Evolutionary conservation across 2,888 invertebrate species (phyloP), one percentile per base, ranked within the genome.

Genomic region (Urechis unicinctus): DNA sequence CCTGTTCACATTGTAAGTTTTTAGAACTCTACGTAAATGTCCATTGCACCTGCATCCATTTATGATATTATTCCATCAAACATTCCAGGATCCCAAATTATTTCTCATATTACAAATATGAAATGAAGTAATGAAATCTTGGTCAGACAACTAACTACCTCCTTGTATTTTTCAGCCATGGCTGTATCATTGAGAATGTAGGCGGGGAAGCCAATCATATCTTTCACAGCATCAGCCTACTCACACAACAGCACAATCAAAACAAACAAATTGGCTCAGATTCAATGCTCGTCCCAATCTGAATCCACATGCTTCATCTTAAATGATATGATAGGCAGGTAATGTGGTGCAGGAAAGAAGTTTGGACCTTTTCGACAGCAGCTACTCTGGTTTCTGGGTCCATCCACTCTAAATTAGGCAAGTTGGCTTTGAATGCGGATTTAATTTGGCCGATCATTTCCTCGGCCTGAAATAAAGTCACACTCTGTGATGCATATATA

Each of bases 351-450:
- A n/a, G n/a, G 30, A 36, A 9, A 17, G 25, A 36, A 13, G 30
- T 21, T 22, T 24, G 9, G 45, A 68, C 68, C 68, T 79, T 79
- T 45, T 71, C 73, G 31, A 67, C 69, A 1, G 79, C 78, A 52
- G 72, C 68, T 59, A 71, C 72, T 73, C 85, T 0, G 2, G 95
- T 95, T 62, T 82, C 79, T 0, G 85, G 84, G 72, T 95, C 95
- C 94, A 96, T 95, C 95, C 95, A 96, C 49, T 88, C 84, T 71
- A 91, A 88, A 67, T 88, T 87, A 0, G 85, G 85, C n/a, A 93
- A 80, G 6, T 92, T 81, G 70, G 90, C 89, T 67, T 90, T 89
- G 74, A 93, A 92, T 1, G 92, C 89, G 66, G 86, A 86, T 28
- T 89, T 81, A 58, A 91, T 87, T 17, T 87, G 88, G 64, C 85